These are phyloP conservation scores for Muricea muricata DNA, from an alignment of 92 coral and sea anemone genomes.

Conservation along the genomic window DNA sequence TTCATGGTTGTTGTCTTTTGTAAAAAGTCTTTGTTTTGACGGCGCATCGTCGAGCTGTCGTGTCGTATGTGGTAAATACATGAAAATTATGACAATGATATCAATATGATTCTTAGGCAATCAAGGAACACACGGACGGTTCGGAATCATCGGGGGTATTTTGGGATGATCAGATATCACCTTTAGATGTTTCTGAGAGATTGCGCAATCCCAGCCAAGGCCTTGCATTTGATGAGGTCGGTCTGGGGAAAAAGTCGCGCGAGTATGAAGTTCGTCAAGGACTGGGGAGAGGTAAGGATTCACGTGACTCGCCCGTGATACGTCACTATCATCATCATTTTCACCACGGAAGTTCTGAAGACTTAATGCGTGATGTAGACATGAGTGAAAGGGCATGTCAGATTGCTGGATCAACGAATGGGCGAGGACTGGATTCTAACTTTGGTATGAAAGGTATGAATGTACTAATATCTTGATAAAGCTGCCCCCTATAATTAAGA, in stretches of 20 bases:
- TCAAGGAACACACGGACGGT: conserved; percentile 8
- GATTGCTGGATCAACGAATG: background rate
- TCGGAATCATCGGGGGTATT: conserved; percentile 56
- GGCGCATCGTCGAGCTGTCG: too few species aligned
- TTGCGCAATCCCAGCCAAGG: background rate
- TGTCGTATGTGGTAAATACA: too few species aligned
- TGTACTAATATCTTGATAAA: background rate
- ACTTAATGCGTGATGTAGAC: conserved; percentile 24
- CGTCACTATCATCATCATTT: conserved; percentile 98
- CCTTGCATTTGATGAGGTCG: conserved; percentile 50
- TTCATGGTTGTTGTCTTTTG: too few species aligned
- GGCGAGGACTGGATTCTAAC: background rate
- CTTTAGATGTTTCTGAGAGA: conserved; percentile 66
- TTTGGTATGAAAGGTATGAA: background rate
- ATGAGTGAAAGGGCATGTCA: background rate
- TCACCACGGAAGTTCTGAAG: conserved; percentile 69
- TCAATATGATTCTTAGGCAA: background rate
- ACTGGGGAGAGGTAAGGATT: conserved; percentile 41
- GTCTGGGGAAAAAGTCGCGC: conserved; percentile 61
- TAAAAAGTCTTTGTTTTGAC: too few species aligned
- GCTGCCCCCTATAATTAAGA: background rate
- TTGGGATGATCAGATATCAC: conserved; percentile 93
- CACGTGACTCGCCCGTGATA: conserved; percentile 80
- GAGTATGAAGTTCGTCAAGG: conserved; percentile 37
- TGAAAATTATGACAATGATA: too few species aligned